Percentiles rank a stretch among this genome's conserved stretches.
phyloP scores from a whole-genome alignment of 2,797 vertebrate species.

The Anisognathus igniventris region DNA sequence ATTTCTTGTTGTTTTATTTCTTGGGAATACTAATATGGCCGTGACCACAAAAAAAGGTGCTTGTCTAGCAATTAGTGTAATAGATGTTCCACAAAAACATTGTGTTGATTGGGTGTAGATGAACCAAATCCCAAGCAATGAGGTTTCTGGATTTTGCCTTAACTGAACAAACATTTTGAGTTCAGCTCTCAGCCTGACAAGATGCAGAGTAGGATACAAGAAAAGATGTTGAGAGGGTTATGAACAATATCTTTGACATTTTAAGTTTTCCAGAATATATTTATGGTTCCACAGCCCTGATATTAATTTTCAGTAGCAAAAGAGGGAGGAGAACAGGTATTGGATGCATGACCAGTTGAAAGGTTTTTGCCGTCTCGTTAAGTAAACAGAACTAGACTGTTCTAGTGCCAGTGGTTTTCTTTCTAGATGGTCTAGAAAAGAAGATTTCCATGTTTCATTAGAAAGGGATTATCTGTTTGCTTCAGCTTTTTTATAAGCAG shows the following conservation, averaged over 20 bases:
- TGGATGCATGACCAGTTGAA: background rate
- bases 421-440: background rate
- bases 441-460: background rate
- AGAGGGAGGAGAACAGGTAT: background rate
- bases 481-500: background rate
- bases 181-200: background rate
- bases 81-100: background rate
- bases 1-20: background rate
- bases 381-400: background rate
- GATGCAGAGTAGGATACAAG: background rate
- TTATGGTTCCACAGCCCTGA: background rate
- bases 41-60: background rate
- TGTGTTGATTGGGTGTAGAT: background rate
- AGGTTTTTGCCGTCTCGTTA: background rate
- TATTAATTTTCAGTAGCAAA: background rate
- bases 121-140: background rate
- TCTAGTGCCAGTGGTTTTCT: background rate
- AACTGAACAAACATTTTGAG: background rate
- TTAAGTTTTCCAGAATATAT: background rate
- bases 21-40: background rate
- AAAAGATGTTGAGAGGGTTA: background rate
- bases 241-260: background rate
- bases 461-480: background rate
- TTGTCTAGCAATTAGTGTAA: background rate
- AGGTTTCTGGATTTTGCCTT: background rate